Evolutionary conservation across 2,888 invertebrate genomes (phyloP).

Genomic region (Xestia sexstrigata): DNA sequence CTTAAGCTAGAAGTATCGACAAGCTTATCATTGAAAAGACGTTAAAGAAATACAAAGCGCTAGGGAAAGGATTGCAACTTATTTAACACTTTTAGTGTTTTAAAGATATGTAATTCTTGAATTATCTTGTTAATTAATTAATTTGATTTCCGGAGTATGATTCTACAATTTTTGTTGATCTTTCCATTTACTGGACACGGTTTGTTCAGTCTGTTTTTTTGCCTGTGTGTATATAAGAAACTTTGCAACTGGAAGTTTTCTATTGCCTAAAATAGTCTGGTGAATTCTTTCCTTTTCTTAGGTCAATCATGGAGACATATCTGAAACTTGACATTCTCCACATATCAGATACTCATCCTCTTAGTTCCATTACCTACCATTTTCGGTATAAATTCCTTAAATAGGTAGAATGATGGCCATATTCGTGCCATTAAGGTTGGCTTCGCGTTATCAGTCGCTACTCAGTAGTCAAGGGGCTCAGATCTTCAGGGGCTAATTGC

Average conservation of each 20-base stretch:
- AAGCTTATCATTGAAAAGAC: too few relatives aligned
- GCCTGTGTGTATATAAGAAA: neutral
- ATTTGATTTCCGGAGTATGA: neutral
- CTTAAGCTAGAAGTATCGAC: neutral
- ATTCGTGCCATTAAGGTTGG: conserved; percentile 66
- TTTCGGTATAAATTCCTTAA: conserved; percentile 62
- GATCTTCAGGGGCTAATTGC: conserved; percentile 75
- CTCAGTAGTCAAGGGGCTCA: conserved; percentile 57
- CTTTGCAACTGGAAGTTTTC: neutral
- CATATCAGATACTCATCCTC: conserved; percentile 28
- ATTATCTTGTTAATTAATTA: neutral
- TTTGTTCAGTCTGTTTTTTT: neutral
- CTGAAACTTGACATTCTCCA: neutral
- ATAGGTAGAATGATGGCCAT: conserved; percentile 60
- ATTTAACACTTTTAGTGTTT: neutral
- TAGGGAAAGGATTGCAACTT: neutral
- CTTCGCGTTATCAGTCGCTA: conserved; percentile 68
- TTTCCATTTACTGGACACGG: neutral
- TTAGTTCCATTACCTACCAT: conserved; percentile 49
- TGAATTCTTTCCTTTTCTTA: neutral
- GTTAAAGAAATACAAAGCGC: neutral
- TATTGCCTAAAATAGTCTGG: neutral
- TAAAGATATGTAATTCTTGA: neutral
- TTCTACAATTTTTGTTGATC: neutral
- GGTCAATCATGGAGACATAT: too few relatives aligned